Base-by-base conservation (phyloP, 1,140 invertebrate species). In the Leptinotarsa undecemlineata region DNA sequence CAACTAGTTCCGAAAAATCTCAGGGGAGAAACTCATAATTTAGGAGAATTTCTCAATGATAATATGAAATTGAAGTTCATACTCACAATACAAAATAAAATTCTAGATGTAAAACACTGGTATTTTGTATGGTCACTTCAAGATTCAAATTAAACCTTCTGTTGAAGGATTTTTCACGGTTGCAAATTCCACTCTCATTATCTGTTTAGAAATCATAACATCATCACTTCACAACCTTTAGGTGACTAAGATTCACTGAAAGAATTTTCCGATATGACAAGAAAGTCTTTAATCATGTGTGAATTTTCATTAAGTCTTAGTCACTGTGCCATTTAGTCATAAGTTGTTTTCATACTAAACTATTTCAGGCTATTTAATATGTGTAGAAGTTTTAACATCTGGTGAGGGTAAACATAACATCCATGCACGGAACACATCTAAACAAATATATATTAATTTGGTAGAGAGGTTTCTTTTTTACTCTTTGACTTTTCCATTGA, bases 381-480 rank as follows among this genome's bases (percentile, higher is more conserved):
- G 11, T 67, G 19, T 21, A 11, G 64, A 67, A 26, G 11, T 26
- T 42, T 17, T 23, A 67, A 21, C 23, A 33, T 23, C 17, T 67
- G 64, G 64, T 67, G 19, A 23, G 4, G 64, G 64, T 17, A 21
- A 26, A 23, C 23, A 67, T 67, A 23, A 26, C 23, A 8, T 33
- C 15, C 26, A 33, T 33, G 42, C 64, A 67, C 64, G 26, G n/a
- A 57, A 57, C 0, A 57, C n/a, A 19, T 57, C 15, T 17, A 57
- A 57, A 57, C 23, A 48, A 26, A 57, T 17, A 17, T 17, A 17
- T 71, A 23, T 20, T 42, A 72, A 51, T 72, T 68, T 63, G 72
- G 81, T 83, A 82, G 82, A 83, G 82, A 83, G 81, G 82, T 83
- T 82, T 82, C 81, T 82, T 83, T 42, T 73, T 73, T 77, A 73